Evolutionary conservation across 2,888 invertebrate genomes (phyloP).

Genomic region (Muschampia plurimacula): DNA sequence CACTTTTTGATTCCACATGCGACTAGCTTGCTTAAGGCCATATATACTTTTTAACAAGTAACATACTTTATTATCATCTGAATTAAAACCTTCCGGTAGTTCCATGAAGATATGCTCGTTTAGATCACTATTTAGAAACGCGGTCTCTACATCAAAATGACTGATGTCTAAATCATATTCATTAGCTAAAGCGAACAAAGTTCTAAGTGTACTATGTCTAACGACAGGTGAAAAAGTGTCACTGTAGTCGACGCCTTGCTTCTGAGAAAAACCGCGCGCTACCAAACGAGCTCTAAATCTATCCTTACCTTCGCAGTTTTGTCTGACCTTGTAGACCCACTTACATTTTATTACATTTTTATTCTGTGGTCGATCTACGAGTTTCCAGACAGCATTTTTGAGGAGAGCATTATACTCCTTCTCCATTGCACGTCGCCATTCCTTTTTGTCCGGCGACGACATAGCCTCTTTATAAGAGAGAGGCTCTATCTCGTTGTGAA

Average conservation of each 20-base stretch:
- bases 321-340: constrained; percentile 2
- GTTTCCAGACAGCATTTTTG: constrained; percentile 13
- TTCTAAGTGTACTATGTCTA: constrained; percentile 2
- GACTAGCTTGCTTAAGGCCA: constrained; percentile 4
- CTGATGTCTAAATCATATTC: not conserved
- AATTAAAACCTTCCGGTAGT: constrained; percentile 1
- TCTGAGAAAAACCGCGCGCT: not conserved
- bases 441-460: constrained; percentile 3
- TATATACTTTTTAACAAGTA: not conserved
- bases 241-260: not conserved
- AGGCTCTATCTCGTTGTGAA: too few species aligned
- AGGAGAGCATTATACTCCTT: constrained; percentile 16
- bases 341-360: constrained; percentile 18
- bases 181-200: not conserved
- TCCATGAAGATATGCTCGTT: constrained; percentile 4
- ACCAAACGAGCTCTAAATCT: constrained; percentile 1
- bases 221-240: not conserved
- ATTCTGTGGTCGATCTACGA: constrained; percentile 5
- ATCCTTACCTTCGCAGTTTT: constrained; percentile 2
- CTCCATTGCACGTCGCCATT: constrained; percentile 14
- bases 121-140: constrained; percentile 4
- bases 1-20: constrained; percentile 3
- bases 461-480: not conserved
- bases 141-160: constrained; percentile 4
- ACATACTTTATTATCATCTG: constrained; percentile 1